Base-by-base conservation (phyloP, 2,888 invertebrate species). In the Caenorhabditis becei region DNA sequence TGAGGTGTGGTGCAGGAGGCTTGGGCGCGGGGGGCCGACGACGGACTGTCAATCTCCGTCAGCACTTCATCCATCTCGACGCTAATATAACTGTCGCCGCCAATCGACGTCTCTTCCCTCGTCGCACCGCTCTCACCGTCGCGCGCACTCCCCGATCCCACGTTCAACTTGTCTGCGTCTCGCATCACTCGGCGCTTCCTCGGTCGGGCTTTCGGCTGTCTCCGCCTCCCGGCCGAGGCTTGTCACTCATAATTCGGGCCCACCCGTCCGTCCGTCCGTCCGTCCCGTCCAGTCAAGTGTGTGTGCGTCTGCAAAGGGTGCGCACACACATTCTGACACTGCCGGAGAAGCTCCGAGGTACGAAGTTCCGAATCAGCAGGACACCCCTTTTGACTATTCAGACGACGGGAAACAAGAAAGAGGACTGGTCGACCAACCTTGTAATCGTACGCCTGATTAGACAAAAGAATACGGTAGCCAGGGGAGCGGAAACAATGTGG, bases 61-160 rank as follows among this genome's bases (percentile, higher is more conserved):
- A 79, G 72, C 79, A 79, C 72, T 79, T 79, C 79, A 79, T 79
- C 79, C 79, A 79, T 79, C 79, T 79, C 79, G 69, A 66, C 72
- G 69, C 79, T 79, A 79, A 79, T 79, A 79, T 79, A 79, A 79
- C 79, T 79, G 79, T 79, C 79, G 72, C 72, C 72, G 79, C 72
- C 79, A 79, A 79, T 79, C 79, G 79, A 79, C 79, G 70, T 79
- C 79, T 79, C 77, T 69, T 59, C 49, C 44, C 69, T 49, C 62
- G 49, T 56, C 77, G 69, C 37, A 37, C 47, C 66, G 28, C 62
- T 58, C 67, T 77, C 54, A 10, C 35, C 51, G 59, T 44, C 67
- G 61, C 53, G 44, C 74, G 26, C 74, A 26, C 74, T 65, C 74
- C 59, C 37, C 61, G 66, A 65, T 65, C 67, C 58, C 67, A 61